A percentile compares a stretch with the other conserved stretches of the same genome.
phyloP scores from a whole-genome alignment of 2,113 vertebrate genomes.

The Ibidorhyncha struthersii region DNA sequence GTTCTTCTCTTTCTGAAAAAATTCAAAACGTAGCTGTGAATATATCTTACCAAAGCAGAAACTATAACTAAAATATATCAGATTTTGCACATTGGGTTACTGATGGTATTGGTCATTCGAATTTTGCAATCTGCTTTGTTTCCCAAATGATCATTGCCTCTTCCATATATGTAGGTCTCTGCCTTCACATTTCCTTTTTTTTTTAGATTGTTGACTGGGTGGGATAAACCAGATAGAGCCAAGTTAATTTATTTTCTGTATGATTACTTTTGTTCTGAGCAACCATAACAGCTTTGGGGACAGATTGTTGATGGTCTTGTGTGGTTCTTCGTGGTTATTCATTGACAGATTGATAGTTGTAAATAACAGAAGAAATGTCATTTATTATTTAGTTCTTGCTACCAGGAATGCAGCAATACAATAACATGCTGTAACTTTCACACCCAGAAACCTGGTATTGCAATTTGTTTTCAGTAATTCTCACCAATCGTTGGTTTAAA shows the following conservation, averaged over 20 bases:
- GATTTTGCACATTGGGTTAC: neutral
- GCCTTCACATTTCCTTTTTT: neutral
- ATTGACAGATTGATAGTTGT: slow-evolving; percentile 24
- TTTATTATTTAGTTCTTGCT: neutral
- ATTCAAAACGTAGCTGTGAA: neutral
- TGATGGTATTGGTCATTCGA: neutral
- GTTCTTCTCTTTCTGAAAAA: neutral
- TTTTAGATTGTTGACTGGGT: neutral
- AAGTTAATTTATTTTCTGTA: neutral
- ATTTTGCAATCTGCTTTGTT: neutral
- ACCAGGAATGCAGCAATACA: neutral
- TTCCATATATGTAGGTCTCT: neutral
- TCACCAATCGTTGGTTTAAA: neutral
- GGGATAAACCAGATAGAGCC: neutral
- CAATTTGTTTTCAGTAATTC: neutral
- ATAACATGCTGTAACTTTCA: neutral
- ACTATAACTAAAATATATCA: neutral
- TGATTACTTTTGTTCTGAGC: neutral
- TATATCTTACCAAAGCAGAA: neutral
- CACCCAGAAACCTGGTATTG: neutral
- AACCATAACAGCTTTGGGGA: slow-evolving; percentile 15
- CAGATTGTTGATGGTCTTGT: slow-evolving; percentile 29
- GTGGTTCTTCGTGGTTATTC: neutral
- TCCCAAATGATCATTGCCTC: neutral
- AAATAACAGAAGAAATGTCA: slow-evolving; percentile 27